Percentiles rank a stretch among this genome's conserved stretches.
phyloP scores from a whole-genome alignment of 2,113 vertebrate species.

The Balaeniceps rex region DNA sequence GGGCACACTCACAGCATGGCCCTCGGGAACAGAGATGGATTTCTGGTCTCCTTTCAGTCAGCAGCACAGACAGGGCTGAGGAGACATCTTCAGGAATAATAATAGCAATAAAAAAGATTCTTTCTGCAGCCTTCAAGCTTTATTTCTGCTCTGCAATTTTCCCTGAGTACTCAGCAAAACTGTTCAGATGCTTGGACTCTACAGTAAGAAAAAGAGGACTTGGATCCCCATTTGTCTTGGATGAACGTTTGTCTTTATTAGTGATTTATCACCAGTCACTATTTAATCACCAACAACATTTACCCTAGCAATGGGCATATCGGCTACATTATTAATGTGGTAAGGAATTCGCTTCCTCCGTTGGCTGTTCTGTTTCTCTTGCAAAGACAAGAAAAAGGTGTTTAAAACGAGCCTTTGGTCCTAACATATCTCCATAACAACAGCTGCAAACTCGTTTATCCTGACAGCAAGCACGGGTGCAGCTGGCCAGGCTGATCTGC shows the following conservation, averaged over 20 bases:
- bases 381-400: neutral
- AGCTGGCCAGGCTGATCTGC: neutral
- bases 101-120: neutral
- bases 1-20: rapidly evolving
- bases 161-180: neutral
- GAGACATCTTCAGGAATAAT: neutral
- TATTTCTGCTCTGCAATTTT: neutral
- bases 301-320: neutral
- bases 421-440: neutral
- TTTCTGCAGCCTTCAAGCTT: neutral
- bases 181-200: neutral
- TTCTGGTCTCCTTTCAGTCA: neutral
- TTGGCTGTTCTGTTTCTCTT: neutral
- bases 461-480: neutral
- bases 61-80: neutral
- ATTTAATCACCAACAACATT: neutral
- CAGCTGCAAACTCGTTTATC: neutral
- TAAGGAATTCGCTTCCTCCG: neutral
- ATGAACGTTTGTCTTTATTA: neutral
- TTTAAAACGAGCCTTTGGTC: neutral
- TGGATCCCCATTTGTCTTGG: neutral
- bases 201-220: neutral
- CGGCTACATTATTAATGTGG: neutral
- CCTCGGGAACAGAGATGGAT: neutral
- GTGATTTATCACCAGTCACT: neutral